Base-by-base conservation (phyloP, 2,113 vertebrate genomes). In the Gopherus flavomarginatus region DNA sequence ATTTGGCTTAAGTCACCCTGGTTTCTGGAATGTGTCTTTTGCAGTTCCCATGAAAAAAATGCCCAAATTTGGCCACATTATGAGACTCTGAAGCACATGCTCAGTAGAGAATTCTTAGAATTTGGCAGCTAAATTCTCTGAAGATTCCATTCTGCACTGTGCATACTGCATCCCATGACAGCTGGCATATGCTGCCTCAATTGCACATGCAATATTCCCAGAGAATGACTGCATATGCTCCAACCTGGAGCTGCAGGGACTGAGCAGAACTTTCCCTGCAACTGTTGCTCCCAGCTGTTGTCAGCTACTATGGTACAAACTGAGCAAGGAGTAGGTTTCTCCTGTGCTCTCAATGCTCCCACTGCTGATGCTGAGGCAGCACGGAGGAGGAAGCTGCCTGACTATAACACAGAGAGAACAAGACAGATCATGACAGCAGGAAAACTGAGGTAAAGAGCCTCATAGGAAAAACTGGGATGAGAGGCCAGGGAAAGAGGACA, bases 61-160 rank as follows among this genome's bases (percentile, higher is more conserved):
- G 42, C 22, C 3, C 42, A 62, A 52, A 72, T 54, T 3, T 57
- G 47, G 14, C 4, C 42, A 62, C 42, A 72, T 50, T 4, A 3
- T 8, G 26, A 88, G 17, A 2, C 83, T 0, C 16, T 56, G 1
- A 1, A 62, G 81, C 88, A 80, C 1, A n/a, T 16, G 5, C 50
- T 91, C 44, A 79, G 49, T 4, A 77, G 16, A n/a, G 14, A 38
- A 10, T 42, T 44, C 5, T 19, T 87, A 5, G 44, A 14, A 65
- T 83, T 38, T 83, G 35, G 83, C 4, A 3, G 22, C 3, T 0
- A 0, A 54, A 26, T 1, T 26, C 17, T 16, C 31, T 9, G 11
- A 5, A 4, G 12, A 47, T 69, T 53, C 85, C 0, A 21, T 35
- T 2, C 56, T 59, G 42, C 69, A 38, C 44, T 21, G 0, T 35